Conservation (phyloP, 2,888 invertebrate species). For the Lithophane ornitopus region DNA sequence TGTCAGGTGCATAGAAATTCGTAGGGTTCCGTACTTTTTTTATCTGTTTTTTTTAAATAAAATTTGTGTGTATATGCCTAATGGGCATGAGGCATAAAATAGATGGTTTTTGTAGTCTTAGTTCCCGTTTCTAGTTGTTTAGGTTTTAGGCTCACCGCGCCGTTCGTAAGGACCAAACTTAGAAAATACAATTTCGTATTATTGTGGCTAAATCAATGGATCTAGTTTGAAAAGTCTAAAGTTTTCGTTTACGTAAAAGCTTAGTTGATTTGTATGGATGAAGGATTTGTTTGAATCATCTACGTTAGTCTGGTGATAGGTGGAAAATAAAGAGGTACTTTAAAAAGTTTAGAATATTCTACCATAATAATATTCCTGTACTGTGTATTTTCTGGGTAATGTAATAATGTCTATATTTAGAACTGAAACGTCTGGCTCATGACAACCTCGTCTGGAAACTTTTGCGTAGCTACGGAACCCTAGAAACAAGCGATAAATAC, state of each 20-base stretch:
- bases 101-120: neutral
- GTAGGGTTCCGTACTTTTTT: conserved; percentile 15
- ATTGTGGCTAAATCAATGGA: conserved; percentile 13
- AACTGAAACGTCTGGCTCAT: neutral
- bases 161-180: conserved; percentile 22
- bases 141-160: neutral
- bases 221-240: conserved; percentile 1
- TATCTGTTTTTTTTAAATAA: neutral
- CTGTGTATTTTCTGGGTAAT: conserved; percentile 23
- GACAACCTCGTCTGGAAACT: neutral
- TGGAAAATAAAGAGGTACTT: neutral
- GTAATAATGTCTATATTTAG: conserved; percentile 18
- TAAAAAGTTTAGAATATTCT: conserved; percentile 10
- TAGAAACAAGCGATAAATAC: conserved; percentile 54
- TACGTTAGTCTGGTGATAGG: neutral
- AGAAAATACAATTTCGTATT: conserved; percentile 18
- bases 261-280: neutral
- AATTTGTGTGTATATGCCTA: neutral
- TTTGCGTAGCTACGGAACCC: conserved; percentile 38
- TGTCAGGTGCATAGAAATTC: conserved; percentile 56
- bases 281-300: neutral
- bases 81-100: neutral
- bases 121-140: neutral
- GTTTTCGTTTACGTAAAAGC: conserved; percentile 8
- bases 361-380: neutral